These are phyloP conservation scores for Hofmannophila pseudospretella DNA, from an alignment of 2,888 invertebrate species.

Conservation along the genomic window DNA sequence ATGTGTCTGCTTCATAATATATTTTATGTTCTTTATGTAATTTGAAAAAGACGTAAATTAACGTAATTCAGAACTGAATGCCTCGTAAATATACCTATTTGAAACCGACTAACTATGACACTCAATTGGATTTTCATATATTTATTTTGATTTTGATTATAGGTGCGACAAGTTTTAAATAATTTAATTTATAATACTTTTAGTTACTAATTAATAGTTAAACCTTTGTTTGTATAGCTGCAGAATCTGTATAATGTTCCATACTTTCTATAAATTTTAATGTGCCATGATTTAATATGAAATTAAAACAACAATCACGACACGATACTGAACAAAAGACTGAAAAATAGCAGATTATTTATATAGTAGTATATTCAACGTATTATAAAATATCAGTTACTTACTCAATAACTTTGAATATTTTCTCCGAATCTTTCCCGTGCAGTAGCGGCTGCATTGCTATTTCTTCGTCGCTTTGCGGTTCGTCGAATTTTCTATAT, in stretches of 20 bases:
- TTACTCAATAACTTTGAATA: slow-evolving; percentile 84
- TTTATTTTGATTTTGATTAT: too few species aligned
- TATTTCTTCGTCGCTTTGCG: slow-evolving; percentile 82
- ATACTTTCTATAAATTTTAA: slow-evolving; percentile 43
- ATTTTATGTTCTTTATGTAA: too few species aligned
- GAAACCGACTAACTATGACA: too few species aligned
- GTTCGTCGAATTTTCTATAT: slow-evolving; percentile 54
- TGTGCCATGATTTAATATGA: slow-evolving; percentile 58
- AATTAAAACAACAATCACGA: slow-evolving; percentile 27
- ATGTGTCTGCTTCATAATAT: too few species aligned
- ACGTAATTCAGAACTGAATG: too few species aligned
- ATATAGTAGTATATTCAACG: neutral
- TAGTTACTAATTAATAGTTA: too few species aligned
- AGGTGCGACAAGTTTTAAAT: too few species aligned
- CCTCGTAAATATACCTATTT: too few species aligned
- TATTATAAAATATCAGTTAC: slow-evolving; percentile 33
- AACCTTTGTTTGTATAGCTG: too few species aligned
- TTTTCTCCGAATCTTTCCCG: slow-evolving; percentile 78
- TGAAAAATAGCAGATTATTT: neutral
- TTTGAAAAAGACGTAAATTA: too few species aligned
- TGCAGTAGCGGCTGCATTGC: slow-evolving; percentile 86
- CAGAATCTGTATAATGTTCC: slow-evolving; percentile 34
- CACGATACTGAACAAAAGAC: slow-evolving; percentile 18
- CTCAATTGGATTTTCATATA: too few species aligned
- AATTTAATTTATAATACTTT: too few species aligned